Percentiles rank a stretch among this genome's conserved stretches.
phyloP scores from a whole-genome alignment of 2,797 vertebrate species.

The Bradypodion pumilum region DNA sequence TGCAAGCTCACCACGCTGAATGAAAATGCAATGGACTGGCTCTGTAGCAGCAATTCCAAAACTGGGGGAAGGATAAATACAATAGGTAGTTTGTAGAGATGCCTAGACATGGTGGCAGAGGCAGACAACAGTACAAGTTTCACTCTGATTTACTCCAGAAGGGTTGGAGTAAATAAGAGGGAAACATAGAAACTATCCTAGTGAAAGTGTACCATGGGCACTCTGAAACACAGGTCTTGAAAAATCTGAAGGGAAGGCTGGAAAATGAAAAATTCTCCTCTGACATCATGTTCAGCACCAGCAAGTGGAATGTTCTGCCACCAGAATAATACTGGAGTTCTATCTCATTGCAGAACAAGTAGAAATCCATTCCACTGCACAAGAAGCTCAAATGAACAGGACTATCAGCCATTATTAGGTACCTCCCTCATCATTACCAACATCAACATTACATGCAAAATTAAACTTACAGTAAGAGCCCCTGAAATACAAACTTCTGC shows the following conservation, averaged over 20 bases:
- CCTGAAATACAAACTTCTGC: accelerated
- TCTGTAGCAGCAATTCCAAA: neutral
- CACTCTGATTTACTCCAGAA: neutral
- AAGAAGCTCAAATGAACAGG: too few species aligned
- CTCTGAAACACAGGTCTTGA: neutral
- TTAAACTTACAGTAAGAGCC: neutral
- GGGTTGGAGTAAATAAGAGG: neutral
- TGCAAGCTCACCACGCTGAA: neutral
- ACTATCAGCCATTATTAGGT: too few species aligned
- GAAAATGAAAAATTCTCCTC: neutral
- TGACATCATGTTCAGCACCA: too few species aligned
- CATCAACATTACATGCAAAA: neutral
- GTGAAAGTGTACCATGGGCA: neutral
- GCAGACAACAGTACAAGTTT: neutral
- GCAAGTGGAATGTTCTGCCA: too few species aligned
- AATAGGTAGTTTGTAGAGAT: neutral
- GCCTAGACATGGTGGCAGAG: too few species aligned
- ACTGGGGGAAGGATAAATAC: neutral
- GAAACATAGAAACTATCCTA: neutral
- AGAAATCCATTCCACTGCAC: too few species aligned
- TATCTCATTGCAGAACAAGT: too few species aligned
- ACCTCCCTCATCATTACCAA: too few species aligned
- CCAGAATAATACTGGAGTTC: too few species aligned
- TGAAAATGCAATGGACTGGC: neutral
- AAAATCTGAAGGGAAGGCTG: neutral